Percentiles rank a stretch among this genome's conserved stretches.
Conservation (phyloP, 2,888 invertebrate genomes). For the Leptopilina drosophilae region DNA sequence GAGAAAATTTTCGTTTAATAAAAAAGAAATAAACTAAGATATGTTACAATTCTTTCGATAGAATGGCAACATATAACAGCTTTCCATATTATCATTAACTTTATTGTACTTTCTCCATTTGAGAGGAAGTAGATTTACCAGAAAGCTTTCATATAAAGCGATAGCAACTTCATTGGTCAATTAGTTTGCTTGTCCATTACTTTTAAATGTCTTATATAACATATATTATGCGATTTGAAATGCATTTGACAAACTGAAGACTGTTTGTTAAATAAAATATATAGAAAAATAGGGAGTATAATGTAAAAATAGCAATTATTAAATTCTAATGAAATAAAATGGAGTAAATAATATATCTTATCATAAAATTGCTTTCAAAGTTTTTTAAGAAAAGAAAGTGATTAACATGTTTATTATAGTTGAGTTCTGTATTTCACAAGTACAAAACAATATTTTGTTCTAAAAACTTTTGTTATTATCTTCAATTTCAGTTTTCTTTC, state of each 20-base stretch:
- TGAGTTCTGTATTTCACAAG: background rate
- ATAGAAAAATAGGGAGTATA: background rate
- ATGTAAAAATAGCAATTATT: background rate
- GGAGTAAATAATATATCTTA: background rate
- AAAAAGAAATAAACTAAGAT: background rate
- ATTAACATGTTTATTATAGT: constrained; percentile 9
- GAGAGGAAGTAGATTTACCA: background rate
- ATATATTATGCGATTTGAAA: background rate
- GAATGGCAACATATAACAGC: background rate
- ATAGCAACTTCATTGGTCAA: background rate
- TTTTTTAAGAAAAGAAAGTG: background rate
- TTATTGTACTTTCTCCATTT: background rate
- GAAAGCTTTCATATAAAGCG: background rate
- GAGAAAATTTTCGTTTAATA: background rate
- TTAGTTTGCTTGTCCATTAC: constrained; percentile 3
- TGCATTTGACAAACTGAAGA: background rate
- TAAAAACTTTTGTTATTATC: background rate
- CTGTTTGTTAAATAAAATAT: background rate
- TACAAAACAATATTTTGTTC: background rate
- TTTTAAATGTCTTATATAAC: background rate
- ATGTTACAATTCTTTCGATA: too few relatives aligned
- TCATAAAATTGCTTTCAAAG: background rate
- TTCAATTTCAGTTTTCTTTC: background rate
- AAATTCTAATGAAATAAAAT: background rate
- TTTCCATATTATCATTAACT: background rate